Conservation (phyloP, 2,888 invertebrate species). For the Cacoxenus indagator region DNA sequence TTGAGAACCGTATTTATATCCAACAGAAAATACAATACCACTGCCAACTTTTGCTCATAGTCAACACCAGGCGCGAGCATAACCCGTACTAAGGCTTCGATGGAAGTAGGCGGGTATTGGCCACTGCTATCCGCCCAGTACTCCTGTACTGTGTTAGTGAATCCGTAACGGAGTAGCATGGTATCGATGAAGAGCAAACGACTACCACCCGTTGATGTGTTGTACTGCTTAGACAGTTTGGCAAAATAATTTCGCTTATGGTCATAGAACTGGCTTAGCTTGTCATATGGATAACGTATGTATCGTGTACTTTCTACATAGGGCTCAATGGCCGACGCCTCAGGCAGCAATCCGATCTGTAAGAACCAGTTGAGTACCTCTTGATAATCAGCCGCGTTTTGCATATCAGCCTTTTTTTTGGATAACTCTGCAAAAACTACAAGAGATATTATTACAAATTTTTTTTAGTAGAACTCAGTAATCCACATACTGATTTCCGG, state of each 20-base stretch:
- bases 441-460: slow-evolving; percentile 26
- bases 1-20: slow-evolving; percentile 81
- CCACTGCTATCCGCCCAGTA: slow-evolving; percentile 78
- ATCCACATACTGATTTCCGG: slow-evolving; percentile 72
- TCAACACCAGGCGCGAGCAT: slow-evolving; percentile 80
- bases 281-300: slow-evolving; percentile 58
- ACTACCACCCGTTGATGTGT: slow-evolving; percentile 52
- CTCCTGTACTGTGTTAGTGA: slow-evolving; percentile 72
- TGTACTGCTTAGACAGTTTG: slow-evolving; percentile 45
- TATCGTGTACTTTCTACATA: slow-evolving; percentile 10
- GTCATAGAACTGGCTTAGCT: slow-evolving; percentile 54
- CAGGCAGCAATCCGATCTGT: slow-evolving; percentile 82
- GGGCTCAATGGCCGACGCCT: slow-evolving; percentile 61
- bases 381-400: slow-evolving; percentile 81
- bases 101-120: slow-evolving; percentile 85
- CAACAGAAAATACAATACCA: slow-evolving; percentile 85
- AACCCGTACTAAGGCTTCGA: slow-evolving; percentile 82
- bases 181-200: slow-evolving; percentile 65
- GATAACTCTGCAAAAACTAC: slow-evolving; percentile 57
- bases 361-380: slow-evolving; percentile 87
- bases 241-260: slow-evolving; percentile 49
- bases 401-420: slow-evolving; percentile 74
- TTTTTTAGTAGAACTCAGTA: background rate
- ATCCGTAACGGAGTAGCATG: slow-evolving; percentile 70
- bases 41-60: slow-evolving; percentile 81